Evolutionary conservation across 2,888 invertebrate genomes (phyloP).

Genomic region (Gortyna flavago): DNA sequence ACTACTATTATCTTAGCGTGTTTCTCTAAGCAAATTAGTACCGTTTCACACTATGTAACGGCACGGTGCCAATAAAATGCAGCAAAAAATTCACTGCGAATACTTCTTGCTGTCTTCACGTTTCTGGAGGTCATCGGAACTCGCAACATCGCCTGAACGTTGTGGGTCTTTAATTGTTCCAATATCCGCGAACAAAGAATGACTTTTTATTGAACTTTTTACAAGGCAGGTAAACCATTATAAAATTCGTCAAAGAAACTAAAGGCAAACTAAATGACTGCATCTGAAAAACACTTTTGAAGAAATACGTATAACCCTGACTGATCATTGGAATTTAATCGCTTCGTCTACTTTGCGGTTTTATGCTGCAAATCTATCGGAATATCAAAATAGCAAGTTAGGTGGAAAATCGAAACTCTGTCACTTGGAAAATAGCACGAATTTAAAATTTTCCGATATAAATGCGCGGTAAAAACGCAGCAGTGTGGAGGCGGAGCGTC

Average conservation of each 20-base stretch:
- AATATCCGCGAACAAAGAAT: conserved; percentile 52
- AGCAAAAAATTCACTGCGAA: conserved; percentile 51
- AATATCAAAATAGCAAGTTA: conserved; percentile 63
- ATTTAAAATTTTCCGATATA: conserved; percentile 60
- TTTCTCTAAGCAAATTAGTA: conserved; percentile 56
- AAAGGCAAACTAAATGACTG: conserved; percentile 21
- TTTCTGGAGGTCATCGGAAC: conserved; percentile 61
- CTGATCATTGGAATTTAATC: conserved; percentile 38
- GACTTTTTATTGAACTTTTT: conserved; percentile 46
- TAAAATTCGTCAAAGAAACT: conserved; percentile 41
- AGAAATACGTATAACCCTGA: conserved; percentile 32
- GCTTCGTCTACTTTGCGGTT: conserved; percentile 38
- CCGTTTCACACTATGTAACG: conserved; percentile 60
- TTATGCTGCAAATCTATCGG: conserved; percentile 38
- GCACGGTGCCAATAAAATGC: conserved; percentile 45
- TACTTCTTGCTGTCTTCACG: conserved; percentile 47
- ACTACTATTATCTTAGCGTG: conserved; percentile 23
- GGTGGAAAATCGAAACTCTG: conserved; percentile 67
- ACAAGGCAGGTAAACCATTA: conserved; percentile 32
- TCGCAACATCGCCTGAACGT: conserved; percentile 26
- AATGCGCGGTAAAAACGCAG: conserved; percentile 47
- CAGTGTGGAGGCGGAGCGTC: conserved; percentile 21
- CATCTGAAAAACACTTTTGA: conserved; percentile 24
- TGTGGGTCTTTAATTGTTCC: conserved; percentile 50
- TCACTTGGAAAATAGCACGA: conserved; percentile 63